Evolutionary conservation across 2,113 vertebrate species (phyloP).

Genomic region (Megaceryle torquata): DNA sequence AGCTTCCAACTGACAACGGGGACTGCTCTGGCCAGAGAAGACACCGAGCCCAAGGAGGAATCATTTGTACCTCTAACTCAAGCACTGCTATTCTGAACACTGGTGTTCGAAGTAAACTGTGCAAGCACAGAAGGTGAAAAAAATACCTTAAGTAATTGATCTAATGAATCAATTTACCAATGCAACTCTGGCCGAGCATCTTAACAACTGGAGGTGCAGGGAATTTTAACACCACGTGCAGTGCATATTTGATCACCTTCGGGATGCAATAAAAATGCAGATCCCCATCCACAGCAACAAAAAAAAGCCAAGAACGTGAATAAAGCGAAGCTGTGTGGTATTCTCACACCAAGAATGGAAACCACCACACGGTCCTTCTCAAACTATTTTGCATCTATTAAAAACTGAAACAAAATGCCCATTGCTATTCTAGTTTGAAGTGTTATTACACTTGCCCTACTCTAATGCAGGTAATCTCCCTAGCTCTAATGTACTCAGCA

Average conservation of each 20-base stretch:
- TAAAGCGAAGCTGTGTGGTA: neutral
- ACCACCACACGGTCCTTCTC: neutral
- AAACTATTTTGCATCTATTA: neutral
- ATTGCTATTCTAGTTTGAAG: neutral
- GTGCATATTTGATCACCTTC: neutral
- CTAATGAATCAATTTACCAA: conserved; percentile 39
- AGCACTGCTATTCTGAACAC: neutral
- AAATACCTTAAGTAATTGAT: neutral
- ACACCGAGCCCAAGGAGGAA: neutral
- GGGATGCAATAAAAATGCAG: neutral
- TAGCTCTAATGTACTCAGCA: neutral
- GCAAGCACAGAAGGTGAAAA: neutral
- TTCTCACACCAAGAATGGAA: neutral
- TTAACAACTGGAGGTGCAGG: neutral
- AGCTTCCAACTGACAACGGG: neutral
- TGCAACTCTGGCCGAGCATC: neutral
- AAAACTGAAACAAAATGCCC: neutral
- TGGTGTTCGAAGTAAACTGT: neutral
- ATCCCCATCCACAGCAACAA: neutral
- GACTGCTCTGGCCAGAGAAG: neutral
- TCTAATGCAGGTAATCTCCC: neutral
- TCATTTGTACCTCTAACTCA: neutral
- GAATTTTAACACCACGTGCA: neutral
- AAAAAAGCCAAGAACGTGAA: neutral
- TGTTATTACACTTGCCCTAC: neutral